These are phyloP conservation scores for Lichenostomus cassidix DNA, from an alignment of 2,113 vertebrate genomes.

Conservation along the genomic window DNA sequence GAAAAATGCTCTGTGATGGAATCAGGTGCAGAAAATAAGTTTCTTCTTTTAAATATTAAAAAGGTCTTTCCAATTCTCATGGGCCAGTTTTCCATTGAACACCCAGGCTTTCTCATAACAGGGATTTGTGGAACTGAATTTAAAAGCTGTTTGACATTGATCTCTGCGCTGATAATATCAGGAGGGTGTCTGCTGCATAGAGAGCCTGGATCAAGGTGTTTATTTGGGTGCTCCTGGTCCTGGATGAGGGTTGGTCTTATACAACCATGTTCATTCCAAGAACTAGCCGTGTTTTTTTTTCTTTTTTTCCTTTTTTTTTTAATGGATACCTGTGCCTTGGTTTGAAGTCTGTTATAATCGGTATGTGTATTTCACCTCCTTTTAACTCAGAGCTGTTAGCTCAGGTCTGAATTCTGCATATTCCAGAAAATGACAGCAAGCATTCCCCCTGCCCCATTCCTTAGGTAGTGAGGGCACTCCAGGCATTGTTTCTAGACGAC, in stretches of 20 bases:
- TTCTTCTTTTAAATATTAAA: not conserved
- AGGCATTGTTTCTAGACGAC: not conserved
- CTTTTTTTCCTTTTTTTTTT: not conserved
- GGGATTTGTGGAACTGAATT: not conserved
- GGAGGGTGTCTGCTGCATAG: not conserved
- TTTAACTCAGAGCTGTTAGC: not conserved
- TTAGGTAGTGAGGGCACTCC: not conserved
- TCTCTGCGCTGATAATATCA: not conserved
- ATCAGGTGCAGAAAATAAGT: not conserved
- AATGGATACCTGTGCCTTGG: not conserved
- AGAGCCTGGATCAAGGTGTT: not conserved
- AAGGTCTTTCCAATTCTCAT: not conserved
- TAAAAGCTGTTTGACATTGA: not conserved
- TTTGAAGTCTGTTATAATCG: not conserved
- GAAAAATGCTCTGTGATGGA: not conserved
- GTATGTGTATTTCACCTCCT: not conserved
- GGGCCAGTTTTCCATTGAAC: not conserved
- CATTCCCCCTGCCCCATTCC: not conserved
- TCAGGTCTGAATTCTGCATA: not conserved
- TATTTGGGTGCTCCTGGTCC: not conserved
- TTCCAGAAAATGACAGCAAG: not conserved
- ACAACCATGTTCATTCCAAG: not conserved
- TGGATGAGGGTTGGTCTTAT: not conserved
- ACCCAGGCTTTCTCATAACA: not conserved
- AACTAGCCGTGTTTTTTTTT: no score